phyloP scores from a whole-genome alignment of 2,888 invertebrate species.

The Frankliniella intonsa region DNA sequence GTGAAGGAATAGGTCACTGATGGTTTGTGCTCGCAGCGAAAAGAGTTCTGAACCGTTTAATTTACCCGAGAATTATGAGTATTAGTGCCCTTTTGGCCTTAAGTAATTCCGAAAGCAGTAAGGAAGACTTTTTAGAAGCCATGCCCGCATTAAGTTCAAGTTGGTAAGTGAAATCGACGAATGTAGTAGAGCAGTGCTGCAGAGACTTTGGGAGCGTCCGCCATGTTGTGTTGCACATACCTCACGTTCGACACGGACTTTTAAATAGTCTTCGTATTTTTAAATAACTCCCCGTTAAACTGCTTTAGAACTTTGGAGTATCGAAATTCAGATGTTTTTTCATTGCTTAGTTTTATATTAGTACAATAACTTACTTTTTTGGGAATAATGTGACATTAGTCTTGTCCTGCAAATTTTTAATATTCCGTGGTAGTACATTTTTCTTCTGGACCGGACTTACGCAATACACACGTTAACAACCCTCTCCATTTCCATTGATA shows the following conservation, averaged over 20 bases:
- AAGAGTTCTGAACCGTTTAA: conserved; percentile 9
- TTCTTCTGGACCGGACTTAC: no score
- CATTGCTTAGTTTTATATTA: background rate
- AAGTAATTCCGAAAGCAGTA: conserved; percentile 12
- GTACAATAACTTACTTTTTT: background rate
- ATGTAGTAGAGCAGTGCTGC: background rate
- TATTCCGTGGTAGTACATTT: no score
- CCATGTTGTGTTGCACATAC: background rate
- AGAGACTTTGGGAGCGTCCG: background rate
- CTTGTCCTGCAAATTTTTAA: background rate
- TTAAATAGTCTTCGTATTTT: background rate
- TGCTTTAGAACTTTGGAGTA: no score
- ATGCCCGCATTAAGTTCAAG: conserved; percentile 16
- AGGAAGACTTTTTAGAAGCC: conserved; percentile 12
- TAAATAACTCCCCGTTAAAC: no score
- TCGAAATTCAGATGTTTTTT: background rate
- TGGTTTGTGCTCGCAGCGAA: conserved; percentile 14
- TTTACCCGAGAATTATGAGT: conserved; percentile 11
- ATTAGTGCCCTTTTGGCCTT: conserved; percentile 20
- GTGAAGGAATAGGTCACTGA: conserved; percentile 22
- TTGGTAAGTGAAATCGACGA: background rate
- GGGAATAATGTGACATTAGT: background rate
- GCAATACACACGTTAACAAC: no score
- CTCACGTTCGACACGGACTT: background rate
- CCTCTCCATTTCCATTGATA: no score